Conservation (phyloP, 2,113 vertebrate genomes). For the Percina caprodes region DNA sequence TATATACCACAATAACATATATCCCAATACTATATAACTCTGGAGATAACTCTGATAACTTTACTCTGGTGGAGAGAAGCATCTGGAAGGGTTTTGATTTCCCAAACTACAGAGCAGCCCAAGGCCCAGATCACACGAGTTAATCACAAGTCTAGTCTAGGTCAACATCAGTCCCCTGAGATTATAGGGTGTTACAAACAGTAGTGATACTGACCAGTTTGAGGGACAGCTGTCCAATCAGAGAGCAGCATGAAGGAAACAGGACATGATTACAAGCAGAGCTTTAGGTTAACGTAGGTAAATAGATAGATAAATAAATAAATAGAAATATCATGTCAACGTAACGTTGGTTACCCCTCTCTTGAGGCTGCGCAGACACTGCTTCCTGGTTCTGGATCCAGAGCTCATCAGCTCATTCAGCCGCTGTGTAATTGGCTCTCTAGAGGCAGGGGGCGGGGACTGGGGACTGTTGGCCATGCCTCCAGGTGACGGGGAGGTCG, state of each 20-base stretch:
- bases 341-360: constrained; percentile 86
- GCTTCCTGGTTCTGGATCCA: constrained; percentile 97
- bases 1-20: too few species aligned
- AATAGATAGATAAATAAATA: too few species aligned
- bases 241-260: constrained; percentile 27
- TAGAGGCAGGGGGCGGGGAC: constrained; percentile 93
- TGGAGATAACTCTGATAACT: too few species aligned
- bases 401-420: constrained; percentile 97
- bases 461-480: constrained; percentile 91
- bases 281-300: background rate
- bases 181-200: background rate
- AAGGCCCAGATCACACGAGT: too few species aligned
- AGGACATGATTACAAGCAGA: constrained; percentile 34
- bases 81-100: too few species aligned
- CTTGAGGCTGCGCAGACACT: constrained; percentile 98
- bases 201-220: constrained; percentile 93
- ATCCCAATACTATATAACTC: too few species aligned
- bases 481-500: constrained; percentile 92
- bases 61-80: too few species aligned
- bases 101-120: too few species aligned
- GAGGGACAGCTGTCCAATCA: constrained; percentile 92
- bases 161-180: too few species aligned
- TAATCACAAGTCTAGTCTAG: too few species aligned
- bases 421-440: constrained; percentile 97
- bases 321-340: too few species aligned